Evolutionary conservation across 2,797 vertebrate genomes (phyloP), one percentile per base, ranked within the genome.

Genomic region (Acanthis flammea): DNA sequence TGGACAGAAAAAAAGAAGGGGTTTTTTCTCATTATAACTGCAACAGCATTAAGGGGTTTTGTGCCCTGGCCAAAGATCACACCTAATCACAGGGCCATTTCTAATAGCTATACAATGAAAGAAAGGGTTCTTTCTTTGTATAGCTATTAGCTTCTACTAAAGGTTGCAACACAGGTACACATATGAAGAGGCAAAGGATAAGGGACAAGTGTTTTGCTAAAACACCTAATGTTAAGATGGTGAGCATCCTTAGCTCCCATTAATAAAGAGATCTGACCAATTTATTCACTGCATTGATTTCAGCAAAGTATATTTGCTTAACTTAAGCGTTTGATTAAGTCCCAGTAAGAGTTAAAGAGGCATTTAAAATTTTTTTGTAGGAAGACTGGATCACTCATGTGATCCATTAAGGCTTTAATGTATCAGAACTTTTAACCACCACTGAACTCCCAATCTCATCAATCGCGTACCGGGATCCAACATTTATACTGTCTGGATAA

Each of bases 1-100:
- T 28, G 19, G 18, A 4, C 0, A 23, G 7, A 24, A 31, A 47
- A 10, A 10, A 30, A 28, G 4, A 22, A 7, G 19, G 1, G 3
- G 11, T 1, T 0, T 14, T 95, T 72, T 85, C 3, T 37, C 28
- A 39, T 28, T 73, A 45, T n/a, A 82, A 39, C 19, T 83, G 18
- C 45, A 77, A 28, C 16, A 45, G 30, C 6, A 27, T 76, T 67
- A 44, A 68, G 19, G 1, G 2, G 1, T 5, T 86, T 77, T 80
- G 33, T 62, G 25, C 22, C 27, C 31, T 77, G 27, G 42, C 72
- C 72, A 68, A 88, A 80, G n/a, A 68, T 50, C 7, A 9, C 68
- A 80, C n/a, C 11, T 90, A 35, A 80, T 80, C 28, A 67, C 3
- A 4, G 50, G 10, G 18, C 16, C 68, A 2, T 73, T 92, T 73